Base-by-base conservation (phyloP, 2,888 invertebrate genomes). In the Pelosia muscerda region DNA sequence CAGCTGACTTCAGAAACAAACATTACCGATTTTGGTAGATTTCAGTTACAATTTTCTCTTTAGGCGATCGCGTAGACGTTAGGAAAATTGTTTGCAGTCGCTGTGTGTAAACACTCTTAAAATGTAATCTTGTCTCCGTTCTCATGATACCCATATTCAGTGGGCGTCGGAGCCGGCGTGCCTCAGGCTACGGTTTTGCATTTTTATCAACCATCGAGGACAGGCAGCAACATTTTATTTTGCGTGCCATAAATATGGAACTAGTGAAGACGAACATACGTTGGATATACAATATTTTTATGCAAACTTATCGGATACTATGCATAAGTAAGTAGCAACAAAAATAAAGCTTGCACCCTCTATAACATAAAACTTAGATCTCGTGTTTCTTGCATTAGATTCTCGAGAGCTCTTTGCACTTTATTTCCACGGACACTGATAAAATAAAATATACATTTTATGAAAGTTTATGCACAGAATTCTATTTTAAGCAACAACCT, bases 161-260 rank as follows among this genome's bases (percentile, higher is more conserved):
- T 81, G 85, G 84, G 88, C 88, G 90, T 90, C 84, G 81, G 79
- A 83, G 81, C 78, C 82, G 80, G 78, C 83, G 79, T 85, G 90
- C 93, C 92, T 77, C 89, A 90, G 90, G 92, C 89, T 83, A 88
- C 85, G 89, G 92, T 93, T 93, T 49, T 93, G 94, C 93, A 94
- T 95, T 94, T 94, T 94, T 95, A 94, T 94, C 92, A 93, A 91
- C 84, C 87, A 88, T 89, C 89, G 91, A 87, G 88, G 90, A 91
- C 90, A 89, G 86, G 88, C 88, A 88, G 89, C 89, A 82, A 90
- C 92, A 93, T 93, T 93, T 93, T 93, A 92, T 93, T 92, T 90
- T 93, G 90, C 93, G 90, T 92, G 92, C 87, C 88, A 93, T 94
- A 94, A 94, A 94, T 94, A 94, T 94, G 91, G 88, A 93, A 89